phyloP scores from a whole-genome alignment of 2,797 vertebrate genomes.

The Pseudomugil gertrudae region DNA sequence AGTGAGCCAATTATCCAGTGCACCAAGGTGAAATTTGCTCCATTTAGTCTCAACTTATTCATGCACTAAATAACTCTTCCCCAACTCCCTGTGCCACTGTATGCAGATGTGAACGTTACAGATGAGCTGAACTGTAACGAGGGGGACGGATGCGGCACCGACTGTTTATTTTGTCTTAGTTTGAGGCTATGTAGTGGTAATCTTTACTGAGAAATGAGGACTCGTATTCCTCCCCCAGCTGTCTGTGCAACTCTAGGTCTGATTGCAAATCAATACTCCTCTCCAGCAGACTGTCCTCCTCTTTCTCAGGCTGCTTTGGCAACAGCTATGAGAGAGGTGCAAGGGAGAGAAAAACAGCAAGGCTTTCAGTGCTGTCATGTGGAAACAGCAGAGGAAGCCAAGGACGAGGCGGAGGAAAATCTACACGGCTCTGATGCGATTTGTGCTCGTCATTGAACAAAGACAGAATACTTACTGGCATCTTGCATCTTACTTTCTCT shows the following conservation, averaged over 20 bases:
- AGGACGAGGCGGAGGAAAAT: slow-evolving; percentile 55
- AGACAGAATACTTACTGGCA: slow-evolving; percentile 44
- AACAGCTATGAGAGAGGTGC: slow-evolving; percentile 54
- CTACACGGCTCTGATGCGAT: slow-evolving; percentile 36
- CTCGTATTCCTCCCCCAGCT: slow-evolving; percentile 6
- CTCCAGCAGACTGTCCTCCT: slow-evolving; percentile 41
- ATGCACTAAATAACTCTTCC: slow-evolving; percentile 20
- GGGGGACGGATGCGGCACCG: neutral
- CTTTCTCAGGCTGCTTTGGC: slow-evolving; percentile 50
- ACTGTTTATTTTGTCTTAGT: slow-evolving; percentile 11
- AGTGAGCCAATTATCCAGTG: slow-evolving; percentile 31
- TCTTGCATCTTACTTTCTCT: slow-evolving; percentile 42
- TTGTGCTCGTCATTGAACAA: slow-evolving; percentile 58
- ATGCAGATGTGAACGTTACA: slow-evolving; percentile 6
- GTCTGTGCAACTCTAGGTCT: slow-evolving; percentile 33
- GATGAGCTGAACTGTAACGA: slow-evolving; percentile 1
- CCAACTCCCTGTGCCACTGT: slow-evolving; percentile 10
- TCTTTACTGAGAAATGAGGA: slow-evolving; percentile 32
- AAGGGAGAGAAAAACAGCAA: slow-evolving; percentile 45
- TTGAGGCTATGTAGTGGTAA: neutral
- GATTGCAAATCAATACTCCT: slow-evolving; percentile 62
- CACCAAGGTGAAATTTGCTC: slow-evolving; percentile 21
- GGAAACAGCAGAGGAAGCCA: slow-evolving; percentile 59
- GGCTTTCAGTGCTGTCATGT: slow-evolving; percentile 65
- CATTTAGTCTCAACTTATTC: slow-evolving; percentile 29